A percentile compares a stretch with the other conserved stretches of the same genome.
phyloP scores from a whole-genome alignment of 2,888 invertebrate species.

The Neria commutata region DNA sequence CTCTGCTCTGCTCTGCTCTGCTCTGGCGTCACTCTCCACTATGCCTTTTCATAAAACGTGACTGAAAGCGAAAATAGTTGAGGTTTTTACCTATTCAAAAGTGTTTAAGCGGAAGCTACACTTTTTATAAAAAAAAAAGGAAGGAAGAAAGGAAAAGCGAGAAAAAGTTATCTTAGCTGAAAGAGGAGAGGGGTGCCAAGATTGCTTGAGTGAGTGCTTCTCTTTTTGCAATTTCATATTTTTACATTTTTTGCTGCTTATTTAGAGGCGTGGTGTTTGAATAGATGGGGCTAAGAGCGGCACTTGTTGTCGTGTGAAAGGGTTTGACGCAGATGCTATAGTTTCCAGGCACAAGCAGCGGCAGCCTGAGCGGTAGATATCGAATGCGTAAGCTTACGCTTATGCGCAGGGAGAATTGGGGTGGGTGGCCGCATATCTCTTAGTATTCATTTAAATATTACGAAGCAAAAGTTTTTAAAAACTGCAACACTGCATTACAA shows the following conservation, averaged over 20 bases:
- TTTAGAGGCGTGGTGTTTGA: not conserved
- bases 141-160: no score
- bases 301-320: conserved; percentile 29
- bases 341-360: not conserved
- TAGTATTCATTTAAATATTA: no score
- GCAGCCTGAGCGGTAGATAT: not conserved
- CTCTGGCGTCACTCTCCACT: no score
- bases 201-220: not conserved
- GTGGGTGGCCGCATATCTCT: no score
- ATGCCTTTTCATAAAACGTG: no score
- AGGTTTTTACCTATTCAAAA: not conserved
- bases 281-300: conserved; percentile 40
- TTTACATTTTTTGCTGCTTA: not conserved
- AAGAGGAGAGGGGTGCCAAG: no score
- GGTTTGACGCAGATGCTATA: conserved; percentile 22
- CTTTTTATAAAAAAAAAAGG: not conserved
- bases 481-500: no score
- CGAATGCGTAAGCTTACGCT: no score
- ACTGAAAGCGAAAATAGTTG: not conserved
- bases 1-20: no score
- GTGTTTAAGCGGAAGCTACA: not conserved
- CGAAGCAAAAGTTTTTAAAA: no score
- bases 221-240: not conserved
- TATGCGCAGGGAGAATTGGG: no score
- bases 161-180: no score